These are phyloP conservation scores for cat (Felis catus) DNA, from an alignment of 2,113 vertebrate species.

Conservation along the genomic window F.catus_Fca126_mat1.0 CM031423.1:68827501-68828000, in stretches of 20 bases:
- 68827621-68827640: not conserved
- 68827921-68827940: not conserved
- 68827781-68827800: not conserved
- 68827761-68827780: not conserved
- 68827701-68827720: conserved; percentile 41
- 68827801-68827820: not conserved
- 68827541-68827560: not conserved
- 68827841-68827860: not conserved
- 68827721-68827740: not conserved
- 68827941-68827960: not conserved
- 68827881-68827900: not conserved
- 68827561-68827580: not conserved
- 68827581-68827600: not conserved
- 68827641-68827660: not conserved
- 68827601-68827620: not conserved
- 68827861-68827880: not conserved
- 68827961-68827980: not conserved
- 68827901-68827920: not conserved
- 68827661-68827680: not conserved
- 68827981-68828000: not conserved
- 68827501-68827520: not conserved
- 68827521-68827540: not conserved
- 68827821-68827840: not conserved
- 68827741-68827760: not conserved
- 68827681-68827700: not conserved